Evolutionary conservation across 2,797 vertebrate species (phyloP).

Genomic region (Tolypeutes matacus): DNA sequence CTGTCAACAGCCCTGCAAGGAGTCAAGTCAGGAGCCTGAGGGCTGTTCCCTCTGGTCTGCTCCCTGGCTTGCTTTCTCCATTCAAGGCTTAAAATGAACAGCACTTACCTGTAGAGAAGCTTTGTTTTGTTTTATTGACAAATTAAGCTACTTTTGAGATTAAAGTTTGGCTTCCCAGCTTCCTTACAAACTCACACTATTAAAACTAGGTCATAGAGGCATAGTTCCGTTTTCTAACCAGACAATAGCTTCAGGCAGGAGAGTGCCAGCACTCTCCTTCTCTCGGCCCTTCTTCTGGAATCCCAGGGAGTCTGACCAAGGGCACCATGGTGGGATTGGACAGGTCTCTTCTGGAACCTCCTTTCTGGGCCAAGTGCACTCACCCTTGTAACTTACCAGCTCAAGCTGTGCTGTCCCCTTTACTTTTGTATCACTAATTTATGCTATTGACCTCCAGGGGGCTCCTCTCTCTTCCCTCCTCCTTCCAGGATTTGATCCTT

Average conservation of each 20-base stretch:
- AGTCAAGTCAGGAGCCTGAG: neutral
- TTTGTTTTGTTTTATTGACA: neutral
- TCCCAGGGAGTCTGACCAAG: neutral
- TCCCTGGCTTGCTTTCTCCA: slow-evolving; percentile 31
- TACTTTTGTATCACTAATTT: neutral
- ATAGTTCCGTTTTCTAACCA: slow-evolving; percentile 63
- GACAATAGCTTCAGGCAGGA: neutral
- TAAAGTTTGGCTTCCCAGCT: slow-evolving; percentile 61
- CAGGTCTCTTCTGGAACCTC: neutral
- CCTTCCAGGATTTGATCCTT: neutral
- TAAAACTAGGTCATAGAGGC: slow-evolving; percentile 71
- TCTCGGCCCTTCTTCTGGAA: neutral
- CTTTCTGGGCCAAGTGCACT: neutral
- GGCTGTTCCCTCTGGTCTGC: neutral
- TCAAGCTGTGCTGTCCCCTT: neutral
- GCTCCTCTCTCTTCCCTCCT: neutral
- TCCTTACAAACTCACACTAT: slow-evolving; percentile 16
- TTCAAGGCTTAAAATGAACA: neutral
- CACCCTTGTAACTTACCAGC: neutral
- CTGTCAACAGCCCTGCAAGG: neutral
- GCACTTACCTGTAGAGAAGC: neutral
- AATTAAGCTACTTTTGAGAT: slow-evolving; percentile 78
- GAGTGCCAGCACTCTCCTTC: neutral
- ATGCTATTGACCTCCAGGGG: neutral
- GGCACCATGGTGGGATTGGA: neutral